phyloP scores from a whole-genome alignment of 2,113 vertebrate genomes.

The Rutilus rutilus region DNA sequence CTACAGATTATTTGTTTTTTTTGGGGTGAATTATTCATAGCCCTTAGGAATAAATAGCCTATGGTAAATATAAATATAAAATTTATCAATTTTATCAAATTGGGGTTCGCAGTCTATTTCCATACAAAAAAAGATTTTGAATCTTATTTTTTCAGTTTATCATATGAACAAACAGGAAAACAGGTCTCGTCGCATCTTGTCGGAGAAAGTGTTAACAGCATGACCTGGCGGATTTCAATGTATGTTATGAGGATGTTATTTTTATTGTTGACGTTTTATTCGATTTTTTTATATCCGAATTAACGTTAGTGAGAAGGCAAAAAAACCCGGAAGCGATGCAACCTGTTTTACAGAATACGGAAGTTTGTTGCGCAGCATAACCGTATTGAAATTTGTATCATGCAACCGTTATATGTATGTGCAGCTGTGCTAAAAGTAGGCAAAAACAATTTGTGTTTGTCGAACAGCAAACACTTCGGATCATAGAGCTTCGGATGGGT shows the following conservation, averaged over 20 bases:
- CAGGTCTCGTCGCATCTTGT: no score
- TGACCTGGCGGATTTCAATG: no score
- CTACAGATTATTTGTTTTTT: not conserved
- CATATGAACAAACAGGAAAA: no score
- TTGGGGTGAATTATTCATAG: not conserved
- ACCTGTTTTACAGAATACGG: no score
- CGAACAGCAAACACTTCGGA: slow-evolving; percentile 41
- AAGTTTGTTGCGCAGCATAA: no score
- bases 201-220: no score
- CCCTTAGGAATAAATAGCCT: not conserved
- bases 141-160: not conserved
- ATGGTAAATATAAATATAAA: not conserved
- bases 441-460: slow-evolving; percentile 45
- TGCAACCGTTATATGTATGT: not conserved
- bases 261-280: no score
- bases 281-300: no score
- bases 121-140: not conserved
- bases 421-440: not conserved
- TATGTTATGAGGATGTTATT: no score
- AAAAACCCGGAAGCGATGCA: no score
- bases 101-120: not conserved
- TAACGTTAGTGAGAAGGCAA: no score
- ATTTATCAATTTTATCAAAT: not conserved
- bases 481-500: not conserved
- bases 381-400: not conserved